Evolutionary conservation across 2,797 vertebrate genomes (phyloP).

Genomic region (Australoheros facetus): DNA sequence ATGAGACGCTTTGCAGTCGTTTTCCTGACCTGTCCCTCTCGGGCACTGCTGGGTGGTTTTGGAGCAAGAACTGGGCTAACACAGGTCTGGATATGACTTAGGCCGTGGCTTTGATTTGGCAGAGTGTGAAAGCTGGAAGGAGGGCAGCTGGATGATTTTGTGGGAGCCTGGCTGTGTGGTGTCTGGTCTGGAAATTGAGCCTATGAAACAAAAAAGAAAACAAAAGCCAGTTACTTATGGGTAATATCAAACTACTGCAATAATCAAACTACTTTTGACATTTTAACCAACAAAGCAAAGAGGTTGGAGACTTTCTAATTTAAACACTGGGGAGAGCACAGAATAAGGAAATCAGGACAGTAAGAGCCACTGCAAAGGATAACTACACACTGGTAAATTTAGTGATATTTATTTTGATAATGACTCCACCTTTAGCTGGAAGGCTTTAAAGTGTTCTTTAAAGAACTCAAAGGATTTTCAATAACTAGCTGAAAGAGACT

Average conservation of each 20-base stretch:
- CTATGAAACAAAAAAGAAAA: conserved; percentile 68
- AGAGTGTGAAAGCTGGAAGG: conserved; percentile 69
- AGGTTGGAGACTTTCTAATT: conserved; percentile 2
- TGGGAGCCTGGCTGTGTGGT: conserved; percentile 55
- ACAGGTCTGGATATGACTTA: conserved; percentile 75
- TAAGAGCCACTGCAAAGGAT: background rate
- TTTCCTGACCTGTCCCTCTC: conserved; percentile 82
- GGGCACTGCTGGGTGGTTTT: conserved; percentile 80
- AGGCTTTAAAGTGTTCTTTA: background rate
- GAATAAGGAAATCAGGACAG: background rate
- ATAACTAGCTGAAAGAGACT: background rate
- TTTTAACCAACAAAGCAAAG: background rate
- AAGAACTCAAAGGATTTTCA: background rate
- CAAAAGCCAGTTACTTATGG: conserved; percentile 32
- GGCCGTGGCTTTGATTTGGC: conserved; percentile 71
- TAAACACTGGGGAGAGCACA: background rate
- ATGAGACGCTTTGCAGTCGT: conserved; percentile 81
- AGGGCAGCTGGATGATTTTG: conserved; percentile 67
- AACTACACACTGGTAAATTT: background rate
- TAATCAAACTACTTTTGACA: conserved; percentile 2
- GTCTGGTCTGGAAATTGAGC: conserved; percentile 80
- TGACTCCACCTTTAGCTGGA: background rate
- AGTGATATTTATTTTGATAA: background rate
- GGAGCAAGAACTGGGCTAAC: conserved; percentile 62
- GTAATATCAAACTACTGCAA: background rate